These are phyloP conservation scores for Pammene fasciana DNA, from an alignment of 2,888 invertebrate genomes.

Conservation along the genomic window DNA sequence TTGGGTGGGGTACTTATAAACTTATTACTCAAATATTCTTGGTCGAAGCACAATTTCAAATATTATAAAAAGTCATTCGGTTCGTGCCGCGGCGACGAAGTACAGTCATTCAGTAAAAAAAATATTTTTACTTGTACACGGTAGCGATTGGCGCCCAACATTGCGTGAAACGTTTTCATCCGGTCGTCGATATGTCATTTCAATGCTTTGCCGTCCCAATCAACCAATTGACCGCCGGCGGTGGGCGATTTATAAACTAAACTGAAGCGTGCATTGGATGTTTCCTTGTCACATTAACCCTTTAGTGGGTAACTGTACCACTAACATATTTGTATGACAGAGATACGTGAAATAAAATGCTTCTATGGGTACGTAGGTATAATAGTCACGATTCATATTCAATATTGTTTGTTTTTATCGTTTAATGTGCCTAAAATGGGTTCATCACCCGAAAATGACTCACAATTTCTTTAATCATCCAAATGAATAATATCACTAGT, in stretches of 20 bases:
- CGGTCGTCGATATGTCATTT: constrained; percentile 49
- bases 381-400: neutral
- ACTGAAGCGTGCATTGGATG: constrained; percentile 2
- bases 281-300: constrained; percentile 5
- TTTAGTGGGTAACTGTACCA: neutral
- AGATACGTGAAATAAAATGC: neutral
- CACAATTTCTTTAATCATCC: constrained; percentile 14
- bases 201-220: constrained; percentile 45
- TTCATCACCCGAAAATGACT: constrained; percentile 6
- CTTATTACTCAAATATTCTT: too few species aligned
- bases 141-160: constrained; percentile 42
- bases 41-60: too few species aligned
- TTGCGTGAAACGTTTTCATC: constrained; percentile 54
- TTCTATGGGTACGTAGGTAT: neutral
- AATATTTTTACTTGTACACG: neutral
- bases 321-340: neutral
- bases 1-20: too few species aligned
- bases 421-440: neutral
- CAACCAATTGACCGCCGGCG: constrained; percentile 50
- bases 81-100: too few species aligned
- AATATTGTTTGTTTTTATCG: too few species aligned
- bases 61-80: too few species aligned
- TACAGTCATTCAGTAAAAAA: too few species aligned
- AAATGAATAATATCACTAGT: constrained; percentile 16
- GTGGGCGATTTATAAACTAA: constrained; percentile 33